These are phyloP conservation scores for Phortica magna DNA, from an alignment of 2,888 invertebrate species.

Conservation along the genomic window DNA sequence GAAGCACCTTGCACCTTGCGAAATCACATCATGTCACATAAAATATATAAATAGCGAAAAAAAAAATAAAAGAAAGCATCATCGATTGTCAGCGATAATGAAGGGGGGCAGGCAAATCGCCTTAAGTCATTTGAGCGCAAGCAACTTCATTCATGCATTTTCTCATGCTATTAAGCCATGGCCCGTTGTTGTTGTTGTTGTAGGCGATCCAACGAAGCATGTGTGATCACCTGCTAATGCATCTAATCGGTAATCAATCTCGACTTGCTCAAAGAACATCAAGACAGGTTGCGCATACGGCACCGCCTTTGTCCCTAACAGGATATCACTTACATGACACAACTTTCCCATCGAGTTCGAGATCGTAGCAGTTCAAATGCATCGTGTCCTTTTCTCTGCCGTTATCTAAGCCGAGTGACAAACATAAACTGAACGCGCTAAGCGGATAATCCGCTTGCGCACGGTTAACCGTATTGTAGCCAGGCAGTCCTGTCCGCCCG, in stretches of 20 bases:
- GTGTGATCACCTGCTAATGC: constrained; percentile 23
- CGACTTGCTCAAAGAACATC: constrained; percentile 65
- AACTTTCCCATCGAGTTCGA: constrained; percentile 27
- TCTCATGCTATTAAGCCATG: neutral
- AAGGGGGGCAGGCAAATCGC: constrained; percentile 11
- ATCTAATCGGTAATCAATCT: constrained; percentile 60
- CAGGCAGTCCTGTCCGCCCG: constrained; percentile 27
- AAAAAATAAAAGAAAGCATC: neutral
- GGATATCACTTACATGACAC: constrained; percentile 30
- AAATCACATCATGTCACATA: neutral
- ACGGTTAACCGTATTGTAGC: constrained; percentile 73
- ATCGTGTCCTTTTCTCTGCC: constrained; percentile 76
- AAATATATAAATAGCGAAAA: neutral
- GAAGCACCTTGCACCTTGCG: constrained; percentile 17
- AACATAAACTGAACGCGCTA: constrained; percentile 43
- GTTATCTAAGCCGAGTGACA: constrained; percentile 54
- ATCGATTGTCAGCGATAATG: neutral
- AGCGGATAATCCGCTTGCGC: constrained; percentile 73
- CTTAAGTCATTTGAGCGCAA: constrained; percentile 24
- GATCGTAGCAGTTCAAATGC: no score
- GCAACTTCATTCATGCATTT: constrained; percentile 10
- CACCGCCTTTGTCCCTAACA: constrained; percentile 49
- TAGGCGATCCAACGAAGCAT: constrained; percentile 9
- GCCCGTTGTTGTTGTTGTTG: neutral
- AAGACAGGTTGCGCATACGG: constrained; percentile 62